phyloP scores from a whole-genome alignment of 1,140 invertebrate species.

The Phthorimaea operculella region DNA sequence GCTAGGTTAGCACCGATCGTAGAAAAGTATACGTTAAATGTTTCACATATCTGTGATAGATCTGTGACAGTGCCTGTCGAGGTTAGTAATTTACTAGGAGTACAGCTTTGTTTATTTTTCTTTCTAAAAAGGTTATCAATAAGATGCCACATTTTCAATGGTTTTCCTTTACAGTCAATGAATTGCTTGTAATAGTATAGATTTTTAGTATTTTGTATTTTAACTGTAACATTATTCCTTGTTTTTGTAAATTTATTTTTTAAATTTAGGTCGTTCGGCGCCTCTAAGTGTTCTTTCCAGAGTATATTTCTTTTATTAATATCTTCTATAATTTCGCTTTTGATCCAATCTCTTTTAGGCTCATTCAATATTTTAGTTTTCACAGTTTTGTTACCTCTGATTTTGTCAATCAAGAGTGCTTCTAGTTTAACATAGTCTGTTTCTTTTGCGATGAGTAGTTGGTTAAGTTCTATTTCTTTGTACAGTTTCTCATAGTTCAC shows the following conservation, averaged over 20 bases:
- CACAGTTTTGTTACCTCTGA: neutral
- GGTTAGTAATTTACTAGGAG: constrained; percentile 1
- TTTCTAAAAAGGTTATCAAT: neutral
- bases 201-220: neutral
- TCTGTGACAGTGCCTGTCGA: constrained; percentile 7
- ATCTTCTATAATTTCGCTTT: neutral
- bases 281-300: neutral
- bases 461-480: neutral
- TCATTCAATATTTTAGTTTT: neutral
- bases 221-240: neutral
- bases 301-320: constrained; percentile 1
- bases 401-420: neutral
- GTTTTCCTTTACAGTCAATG: neutral
- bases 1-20: constrained; percentile 13
- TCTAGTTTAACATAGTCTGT: neutral
- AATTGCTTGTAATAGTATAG: constrained; percentile 3
- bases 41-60: constrained; percentile 12
- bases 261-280: neutral
- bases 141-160: neutral
- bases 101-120: neutral
- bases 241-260: neutral
- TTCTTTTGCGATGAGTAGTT: neutral
- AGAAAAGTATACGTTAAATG: constrained; percentile 16
- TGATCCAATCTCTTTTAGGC: neutral
- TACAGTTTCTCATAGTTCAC: neutral